Conservation (phyloP, 53 echinoderm and acorn worm species). For the Henricia sp. region DNA sequence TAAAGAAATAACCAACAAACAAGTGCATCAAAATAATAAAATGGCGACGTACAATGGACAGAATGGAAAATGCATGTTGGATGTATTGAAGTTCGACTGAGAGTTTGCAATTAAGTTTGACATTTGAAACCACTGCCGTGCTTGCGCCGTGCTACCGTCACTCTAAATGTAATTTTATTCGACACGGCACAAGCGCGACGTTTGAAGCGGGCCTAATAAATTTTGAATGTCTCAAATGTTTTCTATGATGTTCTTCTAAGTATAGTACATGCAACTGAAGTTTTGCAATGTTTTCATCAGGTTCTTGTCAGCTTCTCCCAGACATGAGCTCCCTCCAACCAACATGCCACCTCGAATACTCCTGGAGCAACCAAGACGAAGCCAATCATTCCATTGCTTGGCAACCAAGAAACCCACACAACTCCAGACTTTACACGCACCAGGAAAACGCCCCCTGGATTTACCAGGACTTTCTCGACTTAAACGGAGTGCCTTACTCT, state of each 20-base stretch:
- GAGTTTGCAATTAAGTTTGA: no score
- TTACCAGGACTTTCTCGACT: conserved; percentile 52
- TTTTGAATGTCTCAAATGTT: no score
- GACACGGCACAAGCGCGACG: no score
- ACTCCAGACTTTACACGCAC: background rate
- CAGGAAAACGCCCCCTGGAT: conserved; percentile 66
- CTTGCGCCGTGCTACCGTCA: no score
- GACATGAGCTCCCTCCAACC: conserved; percentile 32
- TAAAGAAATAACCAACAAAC: no score
- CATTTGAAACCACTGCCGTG: no score
- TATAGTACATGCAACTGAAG: background rate
- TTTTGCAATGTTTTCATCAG: conserved; percentile 8
- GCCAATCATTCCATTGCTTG: conserved; percentile 62
- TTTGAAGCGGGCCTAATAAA: no score
- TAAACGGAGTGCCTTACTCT: conserved; percentile 64
- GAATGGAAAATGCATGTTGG: no score
- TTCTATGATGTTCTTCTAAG: background rate
- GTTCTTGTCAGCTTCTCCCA: conserved; percentile 35
- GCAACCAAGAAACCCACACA: conserved; percentile 28
- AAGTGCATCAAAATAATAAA: no score
- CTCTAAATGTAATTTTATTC: no score
- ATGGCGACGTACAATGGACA: no score
- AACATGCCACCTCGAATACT: conserved; percentile 58
- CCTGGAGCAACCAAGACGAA: conserved; percentile 62
- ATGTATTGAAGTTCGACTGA: no score